Percentiles rank a stretch among this genome's conserved stretches.
phyloP scores from a whole-genome alignment of 2,888 invertebrate species.

The Tenthredo distinguenda region DNA sequence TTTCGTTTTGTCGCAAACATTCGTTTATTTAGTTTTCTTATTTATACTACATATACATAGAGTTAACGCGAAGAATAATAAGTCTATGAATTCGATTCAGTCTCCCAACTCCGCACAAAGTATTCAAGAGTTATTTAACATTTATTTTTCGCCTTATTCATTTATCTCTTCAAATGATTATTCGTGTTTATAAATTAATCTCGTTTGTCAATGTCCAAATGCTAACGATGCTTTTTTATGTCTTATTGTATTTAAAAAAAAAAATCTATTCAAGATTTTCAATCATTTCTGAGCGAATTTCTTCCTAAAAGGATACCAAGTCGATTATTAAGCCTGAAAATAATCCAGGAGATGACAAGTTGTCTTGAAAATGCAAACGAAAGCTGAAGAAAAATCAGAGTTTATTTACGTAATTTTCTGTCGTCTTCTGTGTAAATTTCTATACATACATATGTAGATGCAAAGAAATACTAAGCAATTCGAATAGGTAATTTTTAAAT shows the following conservation, averaged over 20 bases:
- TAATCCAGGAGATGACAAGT: neutral
- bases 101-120: conserved; percentile 18
- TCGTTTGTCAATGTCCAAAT: neutral
- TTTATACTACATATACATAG: neutral
- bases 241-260: neutral
- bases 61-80: neutral
- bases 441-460: neutral
- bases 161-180: neutral
- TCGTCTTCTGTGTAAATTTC: neutral
- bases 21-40: neutral
- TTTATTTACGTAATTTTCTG: conserved; percentile 34
- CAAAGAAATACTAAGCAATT: neutral
- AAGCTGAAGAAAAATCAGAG: neutral
- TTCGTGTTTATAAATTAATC: conserved; percentile 36
- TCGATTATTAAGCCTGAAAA: neutral
- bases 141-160: conserved; percentile 16
- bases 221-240: neutral
- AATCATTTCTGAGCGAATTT: conserved; percentile 11
- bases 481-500: neutral
- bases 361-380: neutral
- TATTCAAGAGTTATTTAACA: neutral
- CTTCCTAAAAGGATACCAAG: conserved; percentile 15
- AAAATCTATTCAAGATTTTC: conserved; percentile 23
- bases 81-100: neutral
- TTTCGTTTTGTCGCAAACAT: conserved; percentile 12